Evolutionary conservation across 1,140 invertebrate species (phyloP), one percentile per base, ranked within the genome.

Genomic region (Leptinotarsa lineolata): DNA sequence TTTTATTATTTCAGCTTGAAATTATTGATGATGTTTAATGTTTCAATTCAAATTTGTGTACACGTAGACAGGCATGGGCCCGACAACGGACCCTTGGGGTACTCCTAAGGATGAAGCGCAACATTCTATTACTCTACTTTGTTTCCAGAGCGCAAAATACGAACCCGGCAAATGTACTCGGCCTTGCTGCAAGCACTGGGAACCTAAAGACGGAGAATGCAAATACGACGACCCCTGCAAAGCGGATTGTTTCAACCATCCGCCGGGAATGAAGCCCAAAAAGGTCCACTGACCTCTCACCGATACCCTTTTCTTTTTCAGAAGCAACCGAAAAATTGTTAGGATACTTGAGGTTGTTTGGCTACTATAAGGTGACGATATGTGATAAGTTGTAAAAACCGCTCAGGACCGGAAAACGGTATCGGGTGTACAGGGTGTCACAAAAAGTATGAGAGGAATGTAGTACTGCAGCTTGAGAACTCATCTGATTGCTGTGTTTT

Each of bases 161-260:
- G 46, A 63, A 59, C 74, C 78, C 12, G 77, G 74, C 22, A 67
- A 68, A n/a, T 83, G 82, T 71, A 79, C 70, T 13, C 73, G 81
- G 45, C 80, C 81, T 3, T 81, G 83, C 63, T 83, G 82, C 64
- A 78, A 80, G 65, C 83, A 84, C 69, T 82, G 81, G 78, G 80
- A 78, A 70, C 75, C 80, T 3, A 81, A 81, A 77, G 80, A 81
- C 8, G 77, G 77, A 12, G 78, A 76, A 15, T 84, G 83, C 75
- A 60, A 79, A 45, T 84, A 84, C 61, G 81, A 82, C 45, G 78
- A 79, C 46, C 80, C 81, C 39, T 84, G 83, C 68, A 80, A 78
- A 73, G 83, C 83, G 15, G 77, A 81, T 44, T 84, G 83, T 75
- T 80, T 68, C 63, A 78, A 84, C 74, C 83, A 83, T 75, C 82